Base-by-base conservation (phyloP, 2,113 vertebrate species). In the Clarias batrachus region DNA sequence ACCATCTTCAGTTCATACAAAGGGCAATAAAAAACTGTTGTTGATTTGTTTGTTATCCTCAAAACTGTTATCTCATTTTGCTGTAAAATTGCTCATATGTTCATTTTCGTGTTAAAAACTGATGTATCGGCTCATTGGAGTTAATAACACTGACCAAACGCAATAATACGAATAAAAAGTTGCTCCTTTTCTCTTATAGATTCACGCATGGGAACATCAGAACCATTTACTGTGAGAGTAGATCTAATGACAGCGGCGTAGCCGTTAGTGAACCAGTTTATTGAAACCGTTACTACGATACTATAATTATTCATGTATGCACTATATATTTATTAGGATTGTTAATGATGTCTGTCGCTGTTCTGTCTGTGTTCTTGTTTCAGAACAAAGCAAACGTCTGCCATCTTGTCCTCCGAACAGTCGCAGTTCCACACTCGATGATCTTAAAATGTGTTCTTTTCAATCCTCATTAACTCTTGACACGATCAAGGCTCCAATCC, bases 21-120 rank as follows among this genome's bases (percentile, higher is more conserved):
- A 80, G 87, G 89, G 88, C 86, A 82, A 59, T 85, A 65, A 56
- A 82, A 88, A 85, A 70, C 71, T 85, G 74, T 85, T 87, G 89
- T 62, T 60, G 30, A 62, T 48, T 62, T 48, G 48, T 8, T 48
- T 48, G 48, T 48, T 81, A 48, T 48, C 48, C 48, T 48, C 48
- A 48, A 48, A 48, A 8, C 7, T 48, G 41, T 48, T 48, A 48
- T 48, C 48, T 48, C 48, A 48, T 48, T 48, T 8, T 48, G 48
- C 48, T 48, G 48, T 48, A 8, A 48, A 48, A 48, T 48, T 48
- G 48, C 48, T 48, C 48, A 48, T 48, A 48, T 48, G 48, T 7
- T 48, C 6, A 48, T 48, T 48, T 48, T 7, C 8, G 48, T 48
- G 7, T 48, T 48, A 48, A 48, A 48, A 48, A 48, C 48, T 48